A percentile compares a stretch with the other conserved stretches of the same genome.
Conservation (phyloP, 2,888 invertebrate species). For the Drosophila mettleri region DNA sequence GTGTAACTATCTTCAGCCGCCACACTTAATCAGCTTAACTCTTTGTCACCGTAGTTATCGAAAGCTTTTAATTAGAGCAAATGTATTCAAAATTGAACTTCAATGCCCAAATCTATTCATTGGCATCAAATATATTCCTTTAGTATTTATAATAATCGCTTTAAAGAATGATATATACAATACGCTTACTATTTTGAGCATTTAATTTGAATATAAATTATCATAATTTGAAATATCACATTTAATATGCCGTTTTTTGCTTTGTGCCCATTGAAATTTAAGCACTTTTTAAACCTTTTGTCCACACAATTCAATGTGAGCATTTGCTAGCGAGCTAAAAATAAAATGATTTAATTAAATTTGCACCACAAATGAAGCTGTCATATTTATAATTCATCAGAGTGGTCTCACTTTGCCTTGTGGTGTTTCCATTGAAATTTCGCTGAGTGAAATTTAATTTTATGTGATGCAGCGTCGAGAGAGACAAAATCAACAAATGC, state of each 20-base stretch:
- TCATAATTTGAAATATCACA: not conserved
- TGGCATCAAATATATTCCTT: not conserved
- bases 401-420: constrained; percentile 9
- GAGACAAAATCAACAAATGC: constrained; percentile 37
- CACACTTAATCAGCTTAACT: not conserved
- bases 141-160: not conserved
- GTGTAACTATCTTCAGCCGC: not conserved
- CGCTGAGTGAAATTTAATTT: constrained; percentile 16
- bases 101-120: not conserved
- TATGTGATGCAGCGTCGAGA: constrained; percentile 3
- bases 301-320: not conserved
- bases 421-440: not conserved
- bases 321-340: not conserved
- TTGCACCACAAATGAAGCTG: constrained; percentile 19
- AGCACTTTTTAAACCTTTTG: constrained; percentile 8
- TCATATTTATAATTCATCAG: constrained; percentile 37
- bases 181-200: not conserved
- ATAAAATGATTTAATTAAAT: constrained; percentile 29
- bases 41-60: not conserved
- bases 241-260: not conserved
- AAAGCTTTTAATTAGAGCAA: not conserved
- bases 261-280: not conserved
- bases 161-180: not conserved
- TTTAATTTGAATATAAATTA: constrained; percentile 1
- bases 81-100: not conserved